These are phyloP conservation scores for Hylaeus anthracinus DNA, from an alignment of 1,140 invertebrate species.

Conservation along the genomic window DNA sequence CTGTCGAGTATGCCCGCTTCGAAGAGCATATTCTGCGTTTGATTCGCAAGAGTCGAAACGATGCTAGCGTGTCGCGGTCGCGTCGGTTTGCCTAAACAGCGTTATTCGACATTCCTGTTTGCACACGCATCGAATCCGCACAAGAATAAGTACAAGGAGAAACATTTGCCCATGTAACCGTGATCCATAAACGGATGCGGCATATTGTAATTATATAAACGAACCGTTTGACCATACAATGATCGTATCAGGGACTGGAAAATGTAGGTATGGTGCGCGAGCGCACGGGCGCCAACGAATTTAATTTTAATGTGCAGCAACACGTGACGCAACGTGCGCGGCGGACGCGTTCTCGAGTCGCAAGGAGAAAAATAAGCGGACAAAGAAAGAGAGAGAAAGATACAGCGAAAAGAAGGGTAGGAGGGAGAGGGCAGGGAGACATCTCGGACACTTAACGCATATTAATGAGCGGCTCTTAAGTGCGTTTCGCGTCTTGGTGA, in stretches of 20 bases:
- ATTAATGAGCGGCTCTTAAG: slow-evolving; percentile 70
- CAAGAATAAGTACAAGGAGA: too few species aligned
- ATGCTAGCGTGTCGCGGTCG: not conserved
- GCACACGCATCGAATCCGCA: not conserved
- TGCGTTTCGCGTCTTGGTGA: slow-evolving; percentile 55
- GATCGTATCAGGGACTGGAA: slow-evolving; percentile 4
- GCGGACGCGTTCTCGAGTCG: slow-evolving; percentile 53
- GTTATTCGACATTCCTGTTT: not conserved
- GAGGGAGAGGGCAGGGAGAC: slow-evolving; percentile 63
- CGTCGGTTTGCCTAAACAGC: not conserved
- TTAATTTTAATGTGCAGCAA: slow-evolving; percentile 60
- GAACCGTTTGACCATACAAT: not conserved
- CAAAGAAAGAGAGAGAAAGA: slow-evolving; percentile 61
- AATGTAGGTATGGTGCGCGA: slow-evolving; percentile 46
- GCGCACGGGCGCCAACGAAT: slow-evolving; percentile 45
- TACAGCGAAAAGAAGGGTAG: slow-evolving; percentile 48
- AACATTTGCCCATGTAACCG: too few species aligned
- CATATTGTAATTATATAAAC: too few species aligned
- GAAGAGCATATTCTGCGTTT: not conserved
- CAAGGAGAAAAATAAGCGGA: slow-evolving; percentile 53
- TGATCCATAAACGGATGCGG: too few species aligned
- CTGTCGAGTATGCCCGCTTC: not conserved
- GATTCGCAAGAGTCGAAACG: not conserved
- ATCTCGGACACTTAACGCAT: slow-evolving; percentile 71
- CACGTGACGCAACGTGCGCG: slow-evolving; percentile 56